phyloP scores from a whole-genome alignment of 1,140 invertebrate species.

The Bombus confusus region DNA sequence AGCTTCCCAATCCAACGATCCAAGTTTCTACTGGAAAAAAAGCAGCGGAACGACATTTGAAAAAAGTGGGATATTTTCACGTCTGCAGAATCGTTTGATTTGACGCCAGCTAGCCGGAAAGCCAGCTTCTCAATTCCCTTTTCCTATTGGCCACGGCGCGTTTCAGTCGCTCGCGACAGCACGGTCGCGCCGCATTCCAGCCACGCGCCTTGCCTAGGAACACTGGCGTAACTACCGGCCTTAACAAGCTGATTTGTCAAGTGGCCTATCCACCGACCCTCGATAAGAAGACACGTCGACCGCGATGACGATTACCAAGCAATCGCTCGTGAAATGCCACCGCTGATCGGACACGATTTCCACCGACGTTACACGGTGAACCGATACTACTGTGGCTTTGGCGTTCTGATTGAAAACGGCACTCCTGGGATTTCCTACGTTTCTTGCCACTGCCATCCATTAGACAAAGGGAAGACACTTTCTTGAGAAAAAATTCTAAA shows the following conservation, averaged over 20 bases:
- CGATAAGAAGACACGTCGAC: slow-evolving; percentile 47
- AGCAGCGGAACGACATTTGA: too few relatives aligned
- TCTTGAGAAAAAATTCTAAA: neutral
- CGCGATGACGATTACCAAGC: slow-evolving; percentile 40
- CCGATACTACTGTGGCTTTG: neutral
- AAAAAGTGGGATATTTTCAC: neutral
- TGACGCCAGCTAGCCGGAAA: slow-evolving; percentile 30
- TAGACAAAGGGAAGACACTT: neutral
- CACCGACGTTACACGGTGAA: neutral
- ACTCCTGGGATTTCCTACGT: neutral
- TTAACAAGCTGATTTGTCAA: slow-evolving; percentile 64
- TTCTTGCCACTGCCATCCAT: neutral
- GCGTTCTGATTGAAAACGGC: slow-evolving; percentile 23
- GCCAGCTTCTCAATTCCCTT: slow-evolving; percentile 54
- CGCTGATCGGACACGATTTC: slow-evolving; percentile 21
- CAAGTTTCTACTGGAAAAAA: too few relatives aligned
- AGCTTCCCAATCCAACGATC: slow-evolving; percentile 41
- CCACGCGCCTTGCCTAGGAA: slow-evolving; percentile 79
- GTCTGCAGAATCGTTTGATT: slow-evolving; percentile 9
- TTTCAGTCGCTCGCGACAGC: slow-evolving; percentile 72
- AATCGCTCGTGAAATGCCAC: slow-evolving; percentile 28
- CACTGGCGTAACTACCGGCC: slow-evolving; percentile 72
- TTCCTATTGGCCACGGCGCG: slow-evolving; percentile 66
- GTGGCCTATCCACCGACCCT: neutral
- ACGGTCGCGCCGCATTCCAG: slow-evolving; percentile 77